Evolutionary conservation across 2,888 invertebrate species (phyloP), one percentile per base, ranked within the genome.

Genomic region (Biston betularia): DNA sequence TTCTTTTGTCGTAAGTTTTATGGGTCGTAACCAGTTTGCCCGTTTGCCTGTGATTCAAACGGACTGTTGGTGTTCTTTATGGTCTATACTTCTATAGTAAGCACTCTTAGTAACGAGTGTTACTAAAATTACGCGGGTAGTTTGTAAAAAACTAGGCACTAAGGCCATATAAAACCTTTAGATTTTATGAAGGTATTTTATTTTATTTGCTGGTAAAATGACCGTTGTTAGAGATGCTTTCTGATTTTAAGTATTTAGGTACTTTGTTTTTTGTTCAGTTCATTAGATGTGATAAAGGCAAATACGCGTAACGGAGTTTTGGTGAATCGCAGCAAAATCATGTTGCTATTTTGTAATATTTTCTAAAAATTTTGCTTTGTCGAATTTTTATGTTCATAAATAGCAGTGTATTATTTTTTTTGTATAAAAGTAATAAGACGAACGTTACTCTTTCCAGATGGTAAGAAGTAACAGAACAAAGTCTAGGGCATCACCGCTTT

Each of bases 21-120:
- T 63, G 49, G 58, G 24, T 58, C 63, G 59, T 67, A 67, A 67
- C 24, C 55, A 44, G 53, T 67, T 58, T 59, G 58, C 45, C 53
- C 62, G 53, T 62, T 67, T 58, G 62, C 61, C 15, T 53, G 45
- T 45, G 67, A 67, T 63, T 49, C 54, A 49, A 67, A 59, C 58
- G 63, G 59, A 63, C 67, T 67, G 62, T 63, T 67, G 63, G 63
- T 50, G 49, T 67, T 63, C 49, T 66, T 67, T 67, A 67, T 63
- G 63, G 54, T 59, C 54, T 45, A 50, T 14, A 67, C 54, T 63
- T 59, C 54, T 45, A 50, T 14, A 67, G 58, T 63, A 55, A 63
- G 63, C 67, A 63, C 63, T 67, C 63, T 59, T 58, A 58, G 66
- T 49, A 49, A 67, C 48, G 63, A 56, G 61, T 65, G 61, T 63